Percentiles rank a stretch among this genome's conserved stretches.
Evolutionary conservation across 30 jellyfish, hydroid and myxozoan genomes (phyloP).

Genomic region (Chironex yamaguchii): DNA sequence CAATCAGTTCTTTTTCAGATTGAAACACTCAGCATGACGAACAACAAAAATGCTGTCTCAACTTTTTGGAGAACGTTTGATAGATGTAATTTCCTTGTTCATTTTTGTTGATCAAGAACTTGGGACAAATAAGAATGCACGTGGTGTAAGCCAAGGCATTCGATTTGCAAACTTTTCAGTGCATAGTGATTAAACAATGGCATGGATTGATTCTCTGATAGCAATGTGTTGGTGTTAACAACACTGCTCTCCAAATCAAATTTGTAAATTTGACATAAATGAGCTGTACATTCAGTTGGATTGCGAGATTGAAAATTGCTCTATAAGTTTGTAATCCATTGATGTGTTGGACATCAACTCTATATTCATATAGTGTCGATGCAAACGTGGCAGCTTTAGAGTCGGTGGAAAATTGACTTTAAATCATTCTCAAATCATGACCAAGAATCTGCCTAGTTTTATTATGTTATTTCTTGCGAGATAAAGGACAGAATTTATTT

Average conservation of each 20-base stretch:
- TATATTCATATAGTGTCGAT: neutral
- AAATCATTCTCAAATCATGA: neutral
- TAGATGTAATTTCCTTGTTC: neutral
- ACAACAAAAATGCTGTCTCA: neutral
- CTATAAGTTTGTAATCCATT: neutral
- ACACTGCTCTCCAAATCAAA: neutral
- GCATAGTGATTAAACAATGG: neutral
- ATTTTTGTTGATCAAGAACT: neutral
- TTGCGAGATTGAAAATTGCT: neutral
- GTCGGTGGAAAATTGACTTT: neutral
- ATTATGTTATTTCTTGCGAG: neutral
- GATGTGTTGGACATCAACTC: neutral
- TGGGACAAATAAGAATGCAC: conserved; percentile 3
- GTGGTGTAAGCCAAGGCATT: neutral
- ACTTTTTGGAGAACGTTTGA: conserved; percentile 4
- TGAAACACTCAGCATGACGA: conserved; percentile 12
- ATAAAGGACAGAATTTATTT: neutral
- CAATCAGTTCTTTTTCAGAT: neutral
- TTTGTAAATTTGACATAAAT: neutral
- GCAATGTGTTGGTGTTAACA: neutral
- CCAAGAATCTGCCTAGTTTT: neutral
- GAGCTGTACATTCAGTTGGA: neutral
- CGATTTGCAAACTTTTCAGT: neutral
- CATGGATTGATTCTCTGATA: neutral
- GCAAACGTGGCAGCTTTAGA: neutral